Base-by-base conservation (phyloP, 1,140 invertebrate genomes). In the Trichonephila clavipes region DNA sequence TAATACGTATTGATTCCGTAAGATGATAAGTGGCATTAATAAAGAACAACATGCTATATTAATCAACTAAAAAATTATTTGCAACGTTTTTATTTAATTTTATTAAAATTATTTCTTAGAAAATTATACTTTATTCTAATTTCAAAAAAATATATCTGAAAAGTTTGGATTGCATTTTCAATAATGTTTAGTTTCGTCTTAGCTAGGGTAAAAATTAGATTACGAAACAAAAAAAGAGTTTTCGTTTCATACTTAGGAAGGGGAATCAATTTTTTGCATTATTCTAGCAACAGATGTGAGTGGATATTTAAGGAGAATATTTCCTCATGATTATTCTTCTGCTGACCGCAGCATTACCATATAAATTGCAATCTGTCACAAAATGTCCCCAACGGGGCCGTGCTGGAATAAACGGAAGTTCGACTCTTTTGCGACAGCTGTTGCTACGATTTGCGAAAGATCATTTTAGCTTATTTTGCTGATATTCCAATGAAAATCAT, bases 351-450 rank as follows among this genome's bases (percentile, higher is more conserved):
- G 61, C 85, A 87, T 87, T 87, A 64, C 85, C 85, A 87, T 87
- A 87, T 59, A 87, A 59, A 87, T 87, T 87, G 85, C 85, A 64
- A 87, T 59, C 82, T 87, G 85, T 87, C 85, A 87, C 28, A 61
- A 24, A 59, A 51, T 51, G 7, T 19, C 44, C 44, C 51, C 44
- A 8, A 44, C 24, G 7, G 21, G 51, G 21, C 82, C 3, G 8
- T 19, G 8, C 18, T 14, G 19, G 8, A 59, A 51, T 83, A 58
- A 58, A 58, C 12, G 21, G 51, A n/a, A 24, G 82, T n/a, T 44
- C 44, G 66, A 69, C n/a, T 7, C 21, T 4, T 14, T 24, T 24
- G 66, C 66, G 21, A 21, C 66, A 28, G n/a, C 72, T 77, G 72
- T 77, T 34, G 34, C 72, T 1, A 77, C 72, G 72, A 34, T 28